Evolutionary conservation across 2,113 vertebrate genomes (phyloP).

Genomic region (Carassius auratus): DNA sequence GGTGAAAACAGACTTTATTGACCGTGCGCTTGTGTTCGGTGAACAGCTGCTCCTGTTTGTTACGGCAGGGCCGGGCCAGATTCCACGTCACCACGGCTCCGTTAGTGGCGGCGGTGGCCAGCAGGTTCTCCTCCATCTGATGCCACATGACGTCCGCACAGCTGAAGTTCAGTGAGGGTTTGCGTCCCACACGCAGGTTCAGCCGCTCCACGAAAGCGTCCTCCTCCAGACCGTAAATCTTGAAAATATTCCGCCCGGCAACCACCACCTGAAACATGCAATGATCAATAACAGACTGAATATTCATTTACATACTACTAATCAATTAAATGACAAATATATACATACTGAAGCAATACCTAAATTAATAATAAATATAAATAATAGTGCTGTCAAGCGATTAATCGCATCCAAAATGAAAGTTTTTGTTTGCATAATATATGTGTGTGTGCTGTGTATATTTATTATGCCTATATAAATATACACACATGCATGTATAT

Average conservation of each 20-base stretch:
- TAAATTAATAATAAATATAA: too few relatives aligned
- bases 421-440: too few relatives aligned
- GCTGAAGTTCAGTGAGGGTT: slow-evolving; percentile 96
- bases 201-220: slow-evolving; percentile 96
- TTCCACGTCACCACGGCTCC: slow-evolving; percentile 99
- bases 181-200: slow-evolving; percentile 93
- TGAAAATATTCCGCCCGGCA: slow-evolving; percentile 97
- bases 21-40: slow-evolving; percentile 97
- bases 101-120: slow-evolving; percentile 96
- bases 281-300: background rate
- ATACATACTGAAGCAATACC: too few relatives aligned
- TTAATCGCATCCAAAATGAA: too few relatives aligned
- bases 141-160: slow-evolving; percentile 98
- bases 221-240: slow-evolving; percentile 94
- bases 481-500: too few relatives aligned
- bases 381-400: too few relatives aligned
- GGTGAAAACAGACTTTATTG: slow-evolving; percentile 99
- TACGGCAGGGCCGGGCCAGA: slow-evolving; percentile 90
- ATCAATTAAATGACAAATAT: too few relatives aligned
- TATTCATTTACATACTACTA: background rate
- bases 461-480: too few relatives aligned
- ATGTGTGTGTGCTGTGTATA: too few relatives aligned
- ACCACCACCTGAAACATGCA: slow-evolving; percentile 81
- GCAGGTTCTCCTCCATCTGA: slow-evolving; percentile 95
- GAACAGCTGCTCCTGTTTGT: slow-evolving; percentile 98